Evolutionary conservation across 2,113 vertebrate genomes (phyloP).

Genomic region (Hippocampus guttulatus): DNA sequence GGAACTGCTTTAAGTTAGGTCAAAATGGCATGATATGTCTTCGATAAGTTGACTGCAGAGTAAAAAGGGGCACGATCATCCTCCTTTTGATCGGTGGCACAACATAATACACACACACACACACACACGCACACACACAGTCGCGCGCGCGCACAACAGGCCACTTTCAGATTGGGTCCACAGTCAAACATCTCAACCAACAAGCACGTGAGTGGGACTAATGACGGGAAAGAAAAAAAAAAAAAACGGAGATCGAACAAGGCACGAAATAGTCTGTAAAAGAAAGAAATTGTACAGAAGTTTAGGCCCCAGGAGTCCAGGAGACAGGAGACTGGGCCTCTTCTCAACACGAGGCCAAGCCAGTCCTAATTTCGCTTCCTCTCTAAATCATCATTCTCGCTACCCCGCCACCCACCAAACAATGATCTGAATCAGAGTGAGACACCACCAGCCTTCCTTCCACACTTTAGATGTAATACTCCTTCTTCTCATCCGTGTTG

Average conservation of each 20-base stretch:
- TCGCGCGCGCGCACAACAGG: constrained; percentile 15
- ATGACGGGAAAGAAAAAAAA: constrained; percentile 45
- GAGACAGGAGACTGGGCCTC: constrained; percentile 82
- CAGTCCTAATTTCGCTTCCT: constrained; percentile 65
- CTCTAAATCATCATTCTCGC: constrained; percentile 6
- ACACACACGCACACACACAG: constrained; percentile 41
- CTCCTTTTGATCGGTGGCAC: constrained; percentile 17
- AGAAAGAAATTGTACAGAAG: constrained; percentile 88
- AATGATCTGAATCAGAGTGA: constrained; percentile 37
- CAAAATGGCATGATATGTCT: background rate
- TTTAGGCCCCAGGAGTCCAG: constrained; percentile 72
- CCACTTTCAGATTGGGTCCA: constrained; percentile 47
- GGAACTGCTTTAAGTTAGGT: background rate
- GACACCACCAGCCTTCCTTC: constrained; percentile 37
- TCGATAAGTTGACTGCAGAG: constrained; percentile 22
- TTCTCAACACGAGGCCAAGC: constrained; percentile 76
- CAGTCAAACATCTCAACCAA: constrained; percentile 48
- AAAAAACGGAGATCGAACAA: constrained; percentile 84
- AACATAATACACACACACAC: constrained; percentile 24
- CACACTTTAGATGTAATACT: constrained; percentile 95
- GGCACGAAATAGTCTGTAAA: constrained; percentile 98
- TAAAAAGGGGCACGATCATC: constrained; percentile 16
- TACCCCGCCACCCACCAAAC: constrained; percentile 16
- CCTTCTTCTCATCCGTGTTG: constrained; percentile 98
- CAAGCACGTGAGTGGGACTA: constrained; percentile 67